A percentile compares a stretch with the other conserved stretches of the same genome.
Evolutionary conservation across 2,797 vertebrate genomes (phyloP).

Genomic region (Eutrigla gurnardus): DNA sequence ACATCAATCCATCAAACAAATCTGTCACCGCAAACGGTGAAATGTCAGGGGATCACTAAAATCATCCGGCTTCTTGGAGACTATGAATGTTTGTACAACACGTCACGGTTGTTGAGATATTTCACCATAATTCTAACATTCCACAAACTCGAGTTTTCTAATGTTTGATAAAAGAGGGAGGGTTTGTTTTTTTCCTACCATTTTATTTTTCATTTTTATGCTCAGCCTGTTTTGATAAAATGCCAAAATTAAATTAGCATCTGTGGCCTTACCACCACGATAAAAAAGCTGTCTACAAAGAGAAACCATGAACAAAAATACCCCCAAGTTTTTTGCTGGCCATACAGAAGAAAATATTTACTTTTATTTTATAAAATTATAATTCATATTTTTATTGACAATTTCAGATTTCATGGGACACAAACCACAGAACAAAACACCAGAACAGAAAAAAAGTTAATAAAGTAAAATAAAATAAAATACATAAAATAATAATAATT

Average conservation of each 20-base stretch:
- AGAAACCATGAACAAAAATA: conserved; percentile 58
- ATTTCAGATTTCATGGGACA: no score
- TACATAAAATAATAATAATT: no score
- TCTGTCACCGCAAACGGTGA: neutral
- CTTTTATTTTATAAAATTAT: neutral
- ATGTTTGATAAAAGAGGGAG: conserved; percentile 22
- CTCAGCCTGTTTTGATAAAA: conserved; percentile 46
- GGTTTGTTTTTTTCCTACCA: neutral
- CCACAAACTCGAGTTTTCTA: conserved; percentile 21
- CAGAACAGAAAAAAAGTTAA: no score
- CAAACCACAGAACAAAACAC: no score
- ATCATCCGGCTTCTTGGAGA: neutral
- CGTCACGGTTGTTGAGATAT: conserved; percentile 1
- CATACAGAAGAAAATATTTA: conserved; percentile 57
- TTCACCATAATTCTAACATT: neutral
- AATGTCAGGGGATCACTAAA: neutral
- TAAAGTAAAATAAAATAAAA: no score
- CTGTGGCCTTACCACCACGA: conserved; percentile 35
- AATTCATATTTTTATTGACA: no score
- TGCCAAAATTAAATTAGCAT: conserved; percentile 28
- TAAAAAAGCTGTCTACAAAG: conserved; percentile 38
- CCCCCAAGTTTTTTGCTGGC: conserved; percentile 23
- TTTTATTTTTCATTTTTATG: conserved; percentile 29
- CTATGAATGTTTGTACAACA: neutral
- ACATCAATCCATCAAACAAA: neutral